Evolutionary conservation across 2,888 invertebrate species (phyloP).

Genomic region (Dusona sp.): DNA sequence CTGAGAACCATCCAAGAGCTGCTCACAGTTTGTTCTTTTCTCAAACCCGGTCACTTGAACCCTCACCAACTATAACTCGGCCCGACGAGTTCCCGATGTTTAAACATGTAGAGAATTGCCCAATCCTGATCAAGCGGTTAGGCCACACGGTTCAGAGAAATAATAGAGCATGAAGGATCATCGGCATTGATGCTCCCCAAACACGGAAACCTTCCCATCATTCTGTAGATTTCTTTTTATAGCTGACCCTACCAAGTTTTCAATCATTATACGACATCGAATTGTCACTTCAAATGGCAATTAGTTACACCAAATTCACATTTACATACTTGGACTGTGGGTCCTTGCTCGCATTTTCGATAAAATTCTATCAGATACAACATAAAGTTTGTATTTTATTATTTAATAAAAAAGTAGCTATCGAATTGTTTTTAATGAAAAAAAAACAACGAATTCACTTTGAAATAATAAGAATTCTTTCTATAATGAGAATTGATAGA

Average conservation of each 20-base stretch:
- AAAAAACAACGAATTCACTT: not conserved
- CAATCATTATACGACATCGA: not conserved
- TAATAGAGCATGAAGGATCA: not conserved
- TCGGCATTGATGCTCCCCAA: not conserved
- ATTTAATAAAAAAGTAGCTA: not conserved
- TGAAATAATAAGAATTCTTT: too few relatives aligned
- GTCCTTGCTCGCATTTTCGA: too few relatives aligned
- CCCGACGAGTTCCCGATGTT: not conserved
- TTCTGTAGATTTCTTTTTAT: not conserved
- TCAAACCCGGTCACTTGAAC: constrained; percentile 7
- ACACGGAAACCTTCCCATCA: not conserved
- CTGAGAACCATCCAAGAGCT: not conserved
- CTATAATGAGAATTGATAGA: not conserved
- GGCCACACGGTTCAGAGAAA: not conserved
- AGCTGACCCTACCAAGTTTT: not conserved
- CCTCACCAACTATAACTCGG: not conserved
- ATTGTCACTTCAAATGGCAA: not conserved
- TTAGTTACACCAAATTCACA: too few relatives aligned
- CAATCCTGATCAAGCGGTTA: not conserved
- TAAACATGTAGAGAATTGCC: not conserved
- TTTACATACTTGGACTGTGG: too few relatives aligned
- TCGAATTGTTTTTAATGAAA: not conserved
- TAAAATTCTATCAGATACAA: too few relatives aligned
- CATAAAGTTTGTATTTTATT: not conserved
- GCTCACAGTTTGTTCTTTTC: not conserved